Base-by-base conservation (phyloP, 2,113 vertebrate genomes). In the Scolopax mira region DNA sequence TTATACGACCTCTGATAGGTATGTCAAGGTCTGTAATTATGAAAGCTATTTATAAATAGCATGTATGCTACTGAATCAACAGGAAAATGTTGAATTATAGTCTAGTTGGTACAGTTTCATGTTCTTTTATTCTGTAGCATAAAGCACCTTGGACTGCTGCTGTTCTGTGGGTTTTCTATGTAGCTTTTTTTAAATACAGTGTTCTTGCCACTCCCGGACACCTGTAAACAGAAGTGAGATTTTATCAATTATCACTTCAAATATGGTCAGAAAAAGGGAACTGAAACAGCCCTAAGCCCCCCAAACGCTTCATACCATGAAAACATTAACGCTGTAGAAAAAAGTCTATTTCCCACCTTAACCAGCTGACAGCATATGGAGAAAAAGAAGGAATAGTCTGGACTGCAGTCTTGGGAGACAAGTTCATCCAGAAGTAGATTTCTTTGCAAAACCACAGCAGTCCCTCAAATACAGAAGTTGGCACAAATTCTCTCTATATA, bases 191-290 rank as follows among this genome's bases (percentile, higher is more conserved):
- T 3, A 9, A 2, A 0, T n/a, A 6, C 4, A 6, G 4, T 66
- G 23, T 42, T 64, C 48, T 74, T 67, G 31, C 25, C 12, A 18
- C 21, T 80, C 49, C 39, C n/a, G 77, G 71, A 27, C 35, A 80
- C 7, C 9, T 72, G 28, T 72, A 75, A 78, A 94, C 90, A 71
- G 22, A 94, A 61, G 57, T 79, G 69, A 85, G 69, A 84, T 88
- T 94, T 79, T 72, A 87, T 82, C 57, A 92, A 86, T 93, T 90
- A 89, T 90, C 49, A 24, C 69, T 92, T 90, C 37, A 77, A 83
- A 54, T 89, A 61, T 70, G 4, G 66, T 49, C 64, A 71, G 25
- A 58, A 89, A 95, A 90, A 57, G 13, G 4, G 13, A 91, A 88
- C n/a, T 85, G 55, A 89, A 94, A 78, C 22, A 83, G 16, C n/a